These are phyloP conservation scores for Drosophila niveifrons DNA, from an alignment of 2,888 invertebrate species.

Conservation along the genomic window DNA sequence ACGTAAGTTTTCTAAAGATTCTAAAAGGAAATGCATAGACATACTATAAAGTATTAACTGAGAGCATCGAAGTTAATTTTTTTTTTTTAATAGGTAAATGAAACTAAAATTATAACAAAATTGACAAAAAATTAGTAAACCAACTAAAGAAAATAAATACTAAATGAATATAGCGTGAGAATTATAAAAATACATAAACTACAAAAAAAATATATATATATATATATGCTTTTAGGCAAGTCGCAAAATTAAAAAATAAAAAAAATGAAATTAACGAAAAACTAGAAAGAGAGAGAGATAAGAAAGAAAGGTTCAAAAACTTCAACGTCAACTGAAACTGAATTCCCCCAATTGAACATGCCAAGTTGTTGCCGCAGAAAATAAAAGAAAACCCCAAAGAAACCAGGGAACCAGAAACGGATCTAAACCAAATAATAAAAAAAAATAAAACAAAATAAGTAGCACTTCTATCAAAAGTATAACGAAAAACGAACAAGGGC, in stretches of 20 bases:
- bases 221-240: constrained; percentile 49
- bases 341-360: constrained; percentile 56
- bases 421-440: constrained; percentile 40
- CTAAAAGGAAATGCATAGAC: constrained; percentile 74
- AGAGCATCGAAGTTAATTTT: constrained; percentile 76
- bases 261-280: neutral
- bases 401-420: constrained; percentile 43
- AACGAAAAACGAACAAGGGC: neutral
- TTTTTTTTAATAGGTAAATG: constrained; percentile 44
- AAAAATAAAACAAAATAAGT: constrained; percentile 6
- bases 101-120: constrained; percentile 31
- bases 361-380: constrained; percentile 37
- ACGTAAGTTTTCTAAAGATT: constrained; percentile 77
- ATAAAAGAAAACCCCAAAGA: constrained; percentile 3
- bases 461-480: constrained; percentile 3
- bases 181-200: constrained; percentile 29
- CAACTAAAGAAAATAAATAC: constrained; percentile 11
- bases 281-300: neutral
- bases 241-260: constrained; percentile 28
- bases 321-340: constrained; percentile 25
- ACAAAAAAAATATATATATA: constrained; percentile 4
- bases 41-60: constrained; percentile 73
- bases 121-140: constrained; percentile 5
- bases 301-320: constrained; percentile 35
- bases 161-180: constrained; percentile 11